Percentiles rank a stretch among this genome's conserved stretches.
Conservation (phyloP, 2,113 vertebrate genomes). For the Zosterops pallidus region DNA sequence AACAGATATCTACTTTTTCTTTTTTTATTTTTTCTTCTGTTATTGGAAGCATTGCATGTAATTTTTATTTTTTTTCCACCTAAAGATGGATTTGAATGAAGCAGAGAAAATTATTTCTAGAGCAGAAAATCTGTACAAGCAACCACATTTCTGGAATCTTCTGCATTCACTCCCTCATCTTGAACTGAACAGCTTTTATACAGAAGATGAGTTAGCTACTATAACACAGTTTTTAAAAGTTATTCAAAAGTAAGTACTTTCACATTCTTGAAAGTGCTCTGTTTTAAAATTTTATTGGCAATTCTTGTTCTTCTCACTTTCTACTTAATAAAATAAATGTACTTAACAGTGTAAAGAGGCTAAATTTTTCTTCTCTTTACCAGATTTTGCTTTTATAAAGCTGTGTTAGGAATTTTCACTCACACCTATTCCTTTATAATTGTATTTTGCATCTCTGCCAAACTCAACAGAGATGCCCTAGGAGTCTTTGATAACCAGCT, state of each 20-base stretch:
- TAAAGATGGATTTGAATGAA: conserved; percentile 69
- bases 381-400: neutral
- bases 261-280: neutral
- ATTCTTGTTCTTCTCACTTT: neutral
- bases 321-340: neutral
- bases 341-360: neutral
- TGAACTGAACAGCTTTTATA: neutral
- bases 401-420: neutral
- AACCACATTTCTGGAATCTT: conserved; percentile 69
- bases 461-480: neutral
- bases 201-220: neutral
- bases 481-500: neutral
- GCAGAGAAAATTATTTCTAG: conserved; percentile 58
- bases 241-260: conserved; percentile 55
- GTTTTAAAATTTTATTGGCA: neutral
- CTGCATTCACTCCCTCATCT: conserved; percentile 43
- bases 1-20: neutral
- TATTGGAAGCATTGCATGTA: neutral
- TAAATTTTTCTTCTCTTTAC: neutral
- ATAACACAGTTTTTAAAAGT: neutral
- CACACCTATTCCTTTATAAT: neutral
- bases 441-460: neutral
- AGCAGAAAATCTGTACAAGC: conserved; percentile 66
- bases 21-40: neutral
- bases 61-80: neutral